Percentiles rank a stretch among this genome's conserved stretches.
These are phyloP conservation scores for Cygnus olor DNA, from an alignment of 2,797 vertebrate species.

Conservation along the genomic window DNA sequence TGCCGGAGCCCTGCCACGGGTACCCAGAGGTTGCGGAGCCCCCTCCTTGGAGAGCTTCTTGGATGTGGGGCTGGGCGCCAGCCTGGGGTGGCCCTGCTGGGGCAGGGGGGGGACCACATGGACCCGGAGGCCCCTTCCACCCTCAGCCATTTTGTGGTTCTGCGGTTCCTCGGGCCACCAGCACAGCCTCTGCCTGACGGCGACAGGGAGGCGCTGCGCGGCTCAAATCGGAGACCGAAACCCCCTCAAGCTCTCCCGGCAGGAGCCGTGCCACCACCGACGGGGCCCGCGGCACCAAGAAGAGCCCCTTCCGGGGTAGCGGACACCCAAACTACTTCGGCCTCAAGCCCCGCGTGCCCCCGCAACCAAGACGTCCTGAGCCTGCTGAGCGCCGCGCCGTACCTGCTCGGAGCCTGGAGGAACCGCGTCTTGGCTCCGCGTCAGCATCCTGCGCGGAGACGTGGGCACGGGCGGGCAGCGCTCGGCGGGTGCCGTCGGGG, in stretches of 20 bases:
- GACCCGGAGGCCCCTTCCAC: neutral
- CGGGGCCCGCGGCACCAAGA: accelerated
- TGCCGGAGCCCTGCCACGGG: neutral
- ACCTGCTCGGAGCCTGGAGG: conserved; percentile 74
- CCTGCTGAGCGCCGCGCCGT: neutral
- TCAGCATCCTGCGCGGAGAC: conserved; percentile 88
- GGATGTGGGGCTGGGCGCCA: neutral
- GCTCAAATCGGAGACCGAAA: neutral
- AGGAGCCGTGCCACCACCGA: neutral
- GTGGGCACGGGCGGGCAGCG: conserved; percentile 65
- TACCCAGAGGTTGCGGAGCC: neutral
- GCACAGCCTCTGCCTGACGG: neutral
- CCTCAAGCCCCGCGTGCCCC: neutral
- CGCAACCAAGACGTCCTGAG: neutral
- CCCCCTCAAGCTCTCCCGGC: neutral
- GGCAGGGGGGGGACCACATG: neutral
- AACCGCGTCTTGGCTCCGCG: conserved; percentile 88
- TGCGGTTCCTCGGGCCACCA: neutral
- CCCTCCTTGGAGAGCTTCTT: neutral
- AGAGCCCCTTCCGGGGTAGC: neutral
- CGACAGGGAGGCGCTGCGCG: accelerated
- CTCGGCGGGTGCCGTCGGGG: conserved; percentile 42
- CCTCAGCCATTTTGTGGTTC: neutral
- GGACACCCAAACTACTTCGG: no score
- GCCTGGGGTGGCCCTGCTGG: neutral